Conservation (phyloP, 2,797 vertebrate genomes). For the Atherinosoma microstoma region DNA sequence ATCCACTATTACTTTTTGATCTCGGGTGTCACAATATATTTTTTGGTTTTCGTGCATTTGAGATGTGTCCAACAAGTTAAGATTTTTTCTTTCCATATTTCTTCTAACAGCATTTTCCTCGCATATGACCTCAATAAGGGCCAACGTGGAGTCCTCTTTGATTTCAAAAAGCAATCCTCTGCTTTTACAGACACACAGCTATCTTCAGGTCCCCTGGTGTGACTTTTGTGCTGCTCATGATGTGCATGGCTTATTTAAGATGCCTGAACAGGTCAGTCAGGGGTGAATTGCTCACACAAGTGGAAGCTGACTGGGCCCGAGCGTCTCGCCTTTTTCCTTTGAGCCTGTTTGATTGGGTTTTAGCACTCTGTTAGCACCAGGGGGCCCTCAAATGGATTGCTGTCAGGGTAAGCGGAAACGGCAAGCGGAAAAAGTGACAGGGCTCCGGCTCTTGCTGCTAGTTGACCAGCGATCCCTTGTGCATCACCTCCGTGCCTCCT, state of each 20-base stretch:
- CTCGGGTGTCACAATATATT: not conserved
- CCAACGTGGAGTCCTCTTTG: slow-evolving; percentile 36
- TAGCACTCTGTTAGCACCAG: slow-evolving; percentile 73
- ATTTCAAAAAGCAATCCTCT: slow-evolving; percentile 53
- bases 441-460: slow-evolving; percentile 25
- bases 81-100: slow-evolving; percentile 15
- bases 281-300: slow-evolving; percentile 76
- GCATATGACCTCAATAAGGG: slow-evolving; percentile 47
- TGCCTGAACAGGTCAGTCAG: slow-evolving; percentile 68
- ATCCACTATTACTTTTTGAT: not conserved
- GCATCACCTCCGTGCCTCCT: slow-evolving; percentile 37
- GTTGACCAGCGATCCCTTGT: slow-evolving; percentile 58
- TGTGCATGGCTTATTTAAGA: slow-evolving; percentile 64
- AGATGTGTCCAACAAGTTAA: not conserved
- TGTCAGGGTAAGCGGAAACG: slow-evolving; percentile 61
- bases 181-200: slow-evolving; percentile 25
- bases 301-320: slow-evolving; percentile 51
- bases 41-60: not conserved
- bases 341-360: slow-evolving; percentile 77
- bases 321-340: slow-evolving; percentile 53
- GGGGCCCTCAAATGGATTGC: slow-evolving; percentile 74
- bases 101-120: slow-evolving; percentile 23
- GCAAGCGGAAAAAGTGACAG: slow-evolving; percentile 48
- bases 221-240: slow-evolving; percentile 30
- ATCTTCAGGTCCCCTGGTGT: slow-evolving; percentile 40